Evolutionary conservation across 2,797 vertebrate species (phyloP).

Genomic region (Megaceryle alcyon): DNA sequence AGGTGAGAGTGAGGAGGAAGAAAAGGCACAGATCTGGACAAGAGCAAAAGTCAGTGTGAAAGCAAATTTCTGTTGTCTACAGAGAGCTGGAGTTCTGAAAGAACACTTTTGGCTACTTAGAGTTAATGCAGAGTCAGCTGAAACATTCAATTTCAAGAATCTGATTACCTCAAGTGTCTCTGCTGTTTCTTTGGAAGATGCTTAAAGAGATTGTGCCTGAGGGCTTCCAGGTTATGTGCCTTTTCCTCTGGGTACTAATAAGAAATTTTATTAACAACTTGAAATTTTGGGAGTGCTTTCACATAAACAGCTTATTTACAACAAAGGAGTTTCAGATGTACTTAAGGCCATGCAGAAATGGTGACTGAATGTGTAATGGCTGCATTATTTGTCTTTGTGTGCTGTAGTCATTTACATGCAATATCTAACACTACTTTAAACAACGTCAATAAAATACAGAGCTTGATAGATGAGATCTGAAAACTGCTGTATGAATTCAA

Average conservation of each 20-base stretch:
- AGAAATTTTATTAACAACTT: neutral
- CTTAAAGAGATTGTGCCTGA: neutral
- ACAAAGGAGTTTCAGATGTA: neutral
- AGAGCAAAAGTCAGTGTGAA: neutral
- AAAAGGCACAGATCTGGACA: neutral
- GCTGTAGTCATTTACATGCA: neutral
- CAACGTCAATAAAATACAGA: fast-evolving
- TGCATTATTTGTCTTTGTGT: neutral
- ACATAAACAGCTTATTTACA: neutral
- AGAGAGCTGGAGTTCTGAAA: neutral
- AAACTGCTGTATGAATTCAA: neutral
- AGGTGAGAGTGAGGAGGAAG: neutral
- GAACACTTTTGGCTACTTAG: neutral
- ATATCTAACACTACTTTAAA: neutral
- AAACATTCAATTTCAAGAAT: neutral
- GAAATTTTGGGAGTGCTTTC: neutral
- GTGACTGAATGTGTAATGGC: neutral
- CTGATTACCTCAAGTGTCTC: neutral
- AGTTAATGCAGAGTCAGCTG: neutral
- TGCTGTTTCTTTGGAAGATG: neutral
- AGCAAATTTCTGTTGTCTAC: neutral
- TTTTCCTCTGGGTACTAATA: neutral
- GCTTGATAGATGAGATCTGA: neutral
- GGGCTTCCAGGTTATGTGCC: neutral
- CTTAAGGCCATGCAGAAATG: neutral